Base-by-base conservation (phyloP, 2,888 invertebrate genomes). In the Tryphoninae sp. region DNA sequence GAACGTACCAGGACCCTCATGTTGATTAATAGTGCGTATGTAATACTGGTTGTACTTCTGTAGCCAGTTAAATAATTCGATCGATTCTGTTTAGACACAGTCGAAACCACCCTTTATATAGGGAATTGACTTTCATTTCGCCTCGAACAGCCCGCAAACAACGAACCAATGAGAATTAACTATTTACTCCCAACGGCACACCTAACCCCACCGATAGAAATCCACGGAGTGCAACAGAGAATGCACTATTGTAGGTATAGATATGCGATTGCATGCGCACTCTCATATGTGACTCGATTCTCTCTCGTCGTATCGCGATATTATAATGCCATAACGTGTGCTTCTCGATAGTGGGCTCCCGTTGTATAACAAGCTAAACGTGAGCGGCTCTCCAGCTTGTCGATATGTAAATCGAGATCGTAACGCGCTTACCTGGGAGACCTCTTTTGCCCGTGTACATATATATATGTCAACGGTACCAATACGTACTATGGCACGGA, bases 81-180 rank as follows among this genome's bases (percentile, higher is more conserved):
- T 87, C 85, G 84, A 84, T 87, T 90, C 89, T 91, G 91, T 81
- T 85, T 83, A 85, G 77, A 84, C 7, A 76, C 77, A 80, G 82
- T 71, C 77, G 88, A 91, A 92, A 89, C 89, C 87, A 91, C 92
- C 92, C 92, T 92, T 92, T 92, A 92, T 92, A 92, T 92, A 92
- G 91, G 89, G 87, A 91, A 90, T 90, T 90, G 87, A 92, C 92
- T 91, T 92, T 92, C 92, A 91, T 92, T 92, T 91, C 85, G 84
- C 84, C 69, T 74, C 86, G 84, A 84, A 84, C 89, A 89, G 90
- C 91, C 90, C 90, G 87, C 88, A 88, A 88, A 86, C 86, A 79
- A 84, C 83, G 86, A 87, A 84, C 90, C 88, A 89, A 89, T 89
- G 85, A 84, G 84, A 53, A 11, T 9, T 19, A 16, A 61, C 40